A percentile compares a stretch with the other conserved stretches of the same genome.
phyloP scores from a whole-genome alignment of 2,888 invertebrate genomes.

The Drosophila mayaguana region DNA sequence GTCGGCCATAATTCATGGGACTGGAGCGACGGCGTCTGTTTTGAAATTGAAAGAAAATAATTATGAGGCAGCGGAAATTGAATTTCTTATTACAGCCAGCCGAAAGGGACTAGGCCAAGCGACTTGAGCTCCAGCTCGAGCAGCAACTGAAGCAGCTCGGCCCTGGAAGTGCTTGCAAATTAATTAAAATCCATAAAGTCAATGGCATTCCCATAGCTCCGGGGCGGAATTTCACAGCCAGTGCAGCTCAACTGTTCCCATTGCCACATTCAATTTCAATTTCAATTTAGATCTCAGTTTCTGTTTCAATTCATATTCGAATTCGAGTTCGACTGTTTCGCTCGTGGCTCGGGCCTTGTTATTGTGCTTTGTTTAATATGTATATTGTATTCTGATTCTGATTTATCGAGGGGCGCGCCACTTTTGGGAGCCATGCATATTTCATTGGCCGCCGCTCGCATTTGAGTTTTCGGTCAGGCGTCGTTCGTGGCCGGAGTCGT shows the following conservation, averaged over 20 bases:
- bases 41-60: conserved; percentile 80
- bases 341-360: conserved; percentile 54
- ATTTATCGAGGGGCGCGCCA: conserved; percentile 69
- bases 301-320: conserved; percentile 14
- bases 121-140: conserved; percentile 12
- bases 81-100: conserved; percentile 76
- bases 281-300: neutral
- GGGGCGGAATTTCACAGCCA: conserved; percentile 45
- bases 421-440: conserved; percentile 59
- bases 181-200: conserved; percentile 77
- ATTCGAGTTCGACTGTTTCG: conserved; percentile 8
- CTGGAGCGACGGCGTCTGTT: conserved; percentile 63
- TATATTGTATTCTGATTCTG: conserved; percentile 74
- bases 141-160: conserved; percentile 4
- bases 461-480: conserved; percentile 20
- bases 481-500: neutral
- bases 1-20: conserved; percentile 70
- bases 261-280: conserved; percentile 22
- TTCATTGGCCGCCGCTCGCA: conserved; percentile 53
- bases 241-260: conserved; percentile 20
- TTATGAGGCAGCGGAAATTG: conserved; percentile 78
- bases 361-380: conserved; percentile 35
- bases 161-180: conserved; percentile 61
- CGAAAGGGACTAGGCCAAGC: conserved; percentile 16
- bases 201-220: conserved; percentile 23